Evolutionary conservation across 2,888 invertebrate species (phyloP).

Genomic region (Alloplasta piceator): DNA sequence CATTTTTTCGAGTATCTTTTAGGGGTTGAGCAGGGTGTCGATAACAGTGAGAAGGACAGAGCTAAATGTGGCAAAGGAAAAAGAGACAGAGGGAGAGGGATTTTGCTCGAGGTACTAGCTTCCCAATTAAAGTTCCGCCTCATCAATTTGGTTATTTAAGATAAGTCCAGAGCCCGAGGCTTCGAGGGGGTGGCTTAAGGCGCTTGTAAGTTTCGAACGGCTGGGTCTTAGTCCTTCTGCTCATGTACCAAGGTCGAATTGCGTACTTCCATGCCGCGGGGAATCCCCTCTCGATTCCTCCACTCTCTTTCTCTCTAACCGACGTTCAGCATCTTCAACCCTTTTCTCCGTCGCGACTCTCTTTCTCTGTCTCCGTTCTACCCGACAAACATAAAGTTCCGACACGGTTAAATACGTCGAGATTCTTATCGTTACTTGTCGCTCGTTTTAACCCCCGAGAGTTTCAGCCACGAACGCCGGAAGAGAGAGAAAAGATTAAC

Average conservation of each 20-base stretch:
- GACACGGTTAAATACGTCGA: constrained; percentile 15
- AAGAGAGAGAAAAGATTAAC: constrained; percentile 11
- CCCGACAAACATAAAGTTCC: constrained; percentile 49
- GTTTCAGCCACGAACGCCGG: not conserved
- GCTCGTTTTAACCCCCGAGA: constrained; percentile 16
- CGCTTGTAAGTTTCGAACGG: constrained; percentile 68
- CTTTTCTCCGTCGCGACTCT: constrained; percentile 34
- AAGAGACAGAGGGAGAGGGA: constrained; percentile 29
- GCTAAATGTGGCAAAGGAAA: constrained; percentile 7
- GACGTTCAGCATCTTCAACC: constrained; percentile 35
- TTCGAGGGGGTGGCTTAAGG: constrained; percentile 64
- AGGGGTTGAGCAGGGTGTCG: constrained; percentile 17
- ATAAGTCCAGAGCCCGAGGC: constrained; percentile 68
- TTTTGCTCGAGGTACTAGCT: constrained; percentile 50
- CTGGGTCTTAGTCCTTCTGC: constrained; percentile 61
- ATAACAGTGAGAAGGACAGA: constrained; percentile 25
- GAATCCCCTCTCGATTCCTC: constrained; percentile 14
- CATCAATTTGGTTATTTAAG: constrained; percentile 73
- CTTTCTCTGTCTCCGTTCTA: constrained; percentile 17
- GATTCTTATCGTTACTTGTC: constrained; percentile 27
- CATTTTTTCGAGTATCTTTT: not conserved
- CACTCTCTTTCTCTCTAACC: constrained; percentile 16
- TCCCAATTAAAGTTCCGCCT: constrained; percentile 72
- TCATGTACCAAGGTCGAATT: constrained; percentile 54
- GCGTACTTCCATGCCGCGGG: constrained; percentile 38